Conservation (phyloP, 2,113 vertebrate genomes). For the Haemorhous mexicanus region DNA sequence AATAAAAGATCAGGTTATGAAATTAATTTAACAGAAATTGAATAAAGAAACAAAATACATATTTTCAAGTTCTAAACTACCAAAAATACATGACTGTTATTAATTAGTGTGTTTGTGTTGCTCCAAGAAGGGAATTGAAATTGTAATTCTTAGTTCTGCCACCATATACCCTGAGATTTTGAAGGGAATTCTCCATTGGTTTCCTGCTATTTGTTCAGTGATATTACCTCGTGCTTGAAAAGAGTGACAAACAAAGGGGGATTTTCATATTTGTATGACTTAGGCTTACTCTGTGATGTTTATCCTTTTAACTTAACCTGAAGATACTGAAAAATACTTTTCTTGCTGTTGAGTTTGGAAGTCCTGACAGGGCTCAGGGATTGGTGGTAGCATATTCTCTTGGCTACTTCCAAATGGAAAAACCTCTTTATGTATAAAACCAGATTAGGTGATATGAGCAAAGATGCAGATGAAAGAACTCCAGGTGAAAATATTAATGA, state of each 20-base stretch:
- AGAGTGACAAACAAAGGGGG: constrained; percentile 37
- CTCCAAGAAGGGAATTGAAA: constrained; percentile 17
- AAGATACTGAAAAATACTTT: not conserved
- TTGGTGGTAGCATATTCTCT: not conserved
- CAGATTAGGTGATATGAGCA: not conserved
- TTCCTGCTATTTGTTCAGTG: constrained; percentile 70
- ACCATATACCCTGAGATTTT: not conserved
- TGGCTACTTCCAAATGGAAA: not conserved
- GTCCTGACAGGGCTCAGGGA: not conserved
- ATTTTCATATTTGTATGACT: constrained; percentile 59
- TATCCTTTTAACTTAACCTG: constrained; percentile 20
- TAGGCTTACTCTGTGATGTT: constrained; percentile 37
- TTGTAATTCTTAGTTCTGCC: constrained; percentile 34
- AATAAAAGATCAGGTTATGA: not conserved
- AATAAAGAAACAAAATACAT: not conserved
- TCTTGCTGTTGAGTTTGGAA: not conserved
- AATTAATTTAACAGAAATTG: not conserved
- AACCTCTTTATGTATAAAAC: not conserved
- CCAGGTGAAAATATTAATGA: not conserved
- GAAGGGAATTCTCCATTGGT: constrained; percentile 47
- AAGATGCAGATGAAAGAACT: not conserved
- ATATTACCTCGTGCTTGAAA: constrained; percentile 53
- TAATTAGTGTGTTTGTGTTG: not conserved
- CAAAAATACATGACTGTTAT: not conserved
- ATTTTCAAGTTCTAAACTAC: not conserved